These are phyloP conservation scores for Drymodes brunneopygia DNA, from an alignment of 2,113 vertebrate genomes.

Conservation along the genomic window DNA sequence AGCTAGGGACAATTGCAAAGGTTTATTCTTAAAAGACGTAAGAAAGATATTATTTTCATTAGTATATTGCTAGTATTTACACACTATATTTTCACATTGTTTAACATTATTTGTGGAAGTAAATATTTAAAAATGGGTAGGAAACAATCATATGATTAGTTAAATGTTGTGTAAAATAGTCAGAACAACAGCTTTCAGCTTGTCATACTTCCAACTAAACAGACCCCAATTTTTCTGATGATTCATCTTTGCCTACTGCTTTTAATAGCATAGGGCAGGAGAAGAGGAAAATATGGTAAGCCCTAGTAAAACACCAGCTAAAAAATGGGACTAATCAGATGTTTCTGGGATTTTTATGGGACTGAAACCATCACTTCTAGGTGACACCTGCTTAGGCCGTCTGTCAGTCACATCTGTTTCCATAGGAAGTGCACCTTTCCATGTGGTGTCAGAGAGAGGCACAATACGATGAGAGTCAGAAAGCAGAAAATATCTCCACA, in stretches of 20 bases:
- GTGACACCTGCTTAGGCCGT: not conserved
- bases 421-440: not conserved
- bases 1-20: not conserved
- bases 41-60: not conserved
- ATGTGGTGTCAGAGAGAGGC: not conserved
- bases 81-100: not conserved
- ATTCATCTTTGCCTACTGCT: constrained; percentile 45
- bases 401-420: not conserved
- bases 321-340: not conserved
- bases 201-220: not conserved
- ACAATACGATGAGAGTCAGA: not conserved
- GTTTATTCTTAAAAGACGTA: not conserved
- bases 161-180: not conserved
- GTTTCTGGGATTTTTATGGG: not conserved
- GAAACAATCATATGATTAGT: not conserved
- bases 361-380: not conserved
- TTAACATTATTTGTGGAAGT: not conserved
- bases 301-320: not conserved
- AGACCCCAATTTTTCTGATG: not conserved
- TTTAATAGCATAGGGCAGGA: not conserved
- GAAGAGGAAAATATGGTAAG: not conserved
- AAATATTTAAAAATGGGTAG: constrained; percentile 1
- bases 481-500: not conserved
- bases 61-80: not conserved
- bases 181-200: constrained; percentile 1